Conservation (phyloP, 2,797 vertebrate genomes). For the Cirrhinus molitorella region DNA sequence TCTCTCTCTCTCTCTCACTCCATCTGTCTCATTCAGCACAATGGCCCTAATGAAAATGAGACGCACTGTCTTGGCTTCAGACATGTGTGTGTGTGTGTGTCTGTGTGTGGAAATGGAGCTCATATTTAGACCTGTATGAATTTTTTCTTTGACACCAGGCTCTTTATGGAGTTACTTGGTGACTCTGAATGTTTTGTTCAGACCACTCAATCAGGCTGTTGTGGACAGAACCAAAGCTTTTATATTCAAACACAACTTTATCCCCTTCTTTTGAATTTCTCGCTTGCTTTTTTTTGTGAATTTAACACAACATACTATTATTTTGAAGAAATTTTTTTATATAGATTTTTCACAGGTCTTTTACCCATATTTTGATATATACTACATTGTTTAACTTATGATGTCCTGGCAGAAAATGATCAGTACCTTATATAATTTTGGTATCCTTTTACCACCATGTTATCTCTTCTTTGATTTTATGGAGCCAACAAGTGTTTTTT, state of each 20-base stretch:
- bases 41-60: slow-evolving; percentile 62
- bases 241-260: slow-evolving; percentile 24
- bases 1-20: slow-evolving; percentile 53
- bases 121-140: slow-evolving; percentile 50
- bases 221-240: slow-evolving; percentile 29
- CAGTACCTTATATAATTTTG: no score
- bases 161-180: slow-evolving; percentile 39
- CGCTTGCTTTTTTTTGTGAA: slow-evolving; percentile 1
- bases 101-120: slow-evolving; percentile 57
- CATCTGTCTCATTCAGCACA: slow-evolving; percentile 63
- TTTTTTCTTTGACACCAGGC: slow-evolving; percentile 58
- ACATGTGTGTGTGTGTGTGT: slow-evolving; percentile 15
- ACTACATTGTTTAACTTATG: neutral
- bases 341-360: neutral
- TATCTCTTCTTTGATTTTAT: neutral
- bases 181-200: slow-evolving; percentile 49
- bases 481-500: neutral
- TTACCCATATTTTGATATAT: neutral
- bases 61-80: slow-evolving; percentile 54
- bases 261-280: slow-evolving; percentile 29
- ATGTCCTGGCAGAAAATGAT: neutral
- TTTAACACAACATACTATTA: no score
- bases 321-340: no score
- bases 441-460: no score
- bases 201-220: slow-evolving; percentile 32